Evolutionary conservation across 2,113 vertebrate genomes (phyloP).

Genomic region (Microcebus jonahi): DNA sequence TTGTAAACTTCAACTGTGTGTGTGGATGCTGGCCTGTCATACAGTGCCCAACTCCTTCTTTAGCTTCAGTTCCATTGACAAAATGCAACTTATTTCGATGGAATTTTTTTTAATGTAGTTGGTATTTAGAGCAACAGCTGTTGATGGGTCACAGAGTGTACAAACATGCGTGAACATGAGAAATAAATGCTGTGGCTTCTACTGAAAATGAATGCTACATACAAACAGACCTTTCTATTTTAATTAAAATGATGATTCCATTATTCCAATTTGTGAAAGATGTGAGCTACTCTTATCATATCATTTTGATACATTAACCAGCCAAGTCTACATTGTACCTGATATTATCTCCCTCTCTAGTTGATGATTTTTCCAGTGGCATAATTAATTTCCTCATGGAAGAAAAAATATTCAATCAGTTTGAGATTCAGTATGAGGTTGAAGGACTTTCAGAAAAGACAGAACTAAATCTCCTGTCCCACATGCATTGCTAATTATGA

Average conservation of each 20-base stretch:
- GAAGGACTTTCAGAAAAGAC: conserved; percentile 75
- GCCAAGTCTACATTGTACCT: conserved; percentile 30
- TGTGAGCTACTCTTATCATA: conserved; percentile 27
- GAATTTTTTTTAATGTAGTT: conserved; percentile 43
- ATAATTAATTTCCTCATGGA: conserved; percentile 73
- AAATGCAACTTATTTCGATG: neutral
- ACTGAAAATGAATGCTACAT: conserved; percentile 60
- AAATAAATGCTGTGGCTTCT: conserved; percentile 56
- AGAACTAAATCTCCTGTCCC: conserved; percentile 70
- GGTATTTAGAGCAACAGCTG: neutral
- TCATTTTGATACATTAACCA: conserved; percentile 67
- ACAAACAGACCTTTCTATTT: conserved; percentile 58
- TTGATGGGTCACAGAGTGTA: neutral
- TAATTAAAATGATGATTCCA: conserved; percentile 72
- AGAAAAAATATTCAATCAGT: conserved; percentile 73
- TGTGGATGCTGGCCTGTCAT: neutral
- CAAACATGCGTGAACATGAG: neutral
- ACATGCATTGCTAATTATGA: conserved; percentile 79
- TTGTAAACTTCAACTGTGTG: neutral
- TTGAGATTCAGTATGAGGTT: conserved; percentile 80
- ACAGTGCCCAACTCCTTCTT: neutral
- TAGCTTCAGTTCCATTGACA: neutral
- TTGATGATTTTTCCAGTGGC: conserved; percentile 71
- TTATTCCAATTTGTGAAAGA: conserved; percentile 60
- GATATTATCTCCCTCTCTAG: conserved; percentile 66